Conservation (phyloP, 2,888 invertebrate species). For the Callimorpha dominula region DNA sequence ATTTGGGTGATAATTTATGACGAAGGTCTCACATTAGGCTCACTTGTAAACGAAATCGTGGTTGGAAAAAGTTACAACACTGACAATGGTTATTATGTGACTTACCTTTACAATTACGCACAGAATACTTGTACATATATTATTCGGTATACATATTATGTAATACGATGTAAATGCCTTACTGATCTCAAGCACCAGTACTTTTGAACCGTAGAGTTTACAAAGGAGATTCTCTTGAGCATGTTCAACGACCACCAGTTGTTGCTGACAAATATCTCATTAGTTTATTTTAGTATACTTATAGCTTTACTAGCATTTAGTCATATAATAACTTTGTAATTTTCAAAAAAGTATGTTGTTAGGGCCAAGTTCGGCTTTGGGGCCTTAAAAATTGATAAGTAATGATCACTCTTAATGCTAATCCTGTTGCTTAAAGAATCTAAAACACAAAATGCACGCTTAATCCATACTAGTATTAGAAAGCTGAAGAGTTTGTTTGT, state of each 20-base stretch:
- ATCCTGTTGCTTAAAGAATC: background rate
- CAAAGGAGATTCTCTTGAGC: background rate
- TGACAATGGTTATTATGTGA: background rate
- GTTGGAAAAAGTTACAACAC: conserved; percentile 21
- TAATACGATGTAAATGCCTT: too few species aligned
- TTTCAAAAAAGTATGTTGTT: background rate
- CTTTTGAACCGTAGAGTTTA: background rate
- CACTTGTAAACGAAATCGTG: conserved; percentile 29
- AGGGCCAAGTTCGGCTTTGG: background rate
- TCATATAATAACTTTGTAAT: background rate
- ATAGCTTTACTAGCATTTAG: background rate
- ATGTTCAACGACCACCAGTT: background rate
- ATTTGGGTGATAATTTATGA: conserved; percentile 45
- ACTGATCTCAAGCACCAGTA: background rate
- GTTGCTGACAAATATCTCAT: background rate
- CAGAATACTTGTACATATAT: background rate
- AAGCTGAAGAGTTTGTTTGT: too few species aligned
- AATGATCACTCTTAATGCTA: background rate
- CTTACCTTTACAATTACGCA: background rate
- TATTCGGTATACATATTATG: background rate
- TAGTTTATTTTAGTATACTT: background rate
- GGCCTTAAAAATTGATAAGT: background rate
- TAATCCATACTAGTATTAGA: too few species aligned
- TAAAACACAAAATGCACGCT: background rate
- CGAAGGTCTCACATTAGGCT: conserved; percentile 47